phyloP scores from a whole-genome alignment of 2,113 vertebrate species.

The Leptodactylus fuscus region DNA sequence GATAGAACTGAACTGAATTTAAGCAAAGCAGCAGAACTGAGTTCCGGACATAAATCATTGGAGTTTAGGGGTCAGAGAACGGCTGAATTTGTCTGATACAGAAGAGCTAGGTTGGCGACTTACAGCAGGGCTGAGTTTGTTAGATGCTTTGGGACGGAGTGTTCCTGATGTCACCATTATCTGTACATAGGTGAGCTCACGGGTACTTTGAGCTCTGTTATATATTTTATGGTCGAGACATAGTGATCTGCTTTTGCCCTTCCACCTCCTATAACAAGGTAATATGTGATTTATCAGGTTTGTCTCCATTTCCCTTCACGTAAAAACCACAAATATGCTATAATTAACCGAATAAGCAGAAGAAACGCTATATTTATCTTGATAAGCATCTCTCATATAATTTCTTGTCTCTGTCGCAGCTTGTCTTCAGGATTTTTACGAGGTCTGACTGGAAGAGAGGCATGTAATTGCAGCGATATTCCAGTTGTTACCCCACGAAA shows the following conservation, averaged over 20 bases:
- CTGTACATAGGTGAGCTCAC: not conserved
- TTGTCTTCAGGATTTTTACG: constrained; percentile 33
- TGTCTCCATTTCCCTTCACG: not conserved
- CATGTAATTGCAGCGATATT: constrained; percentile 51
- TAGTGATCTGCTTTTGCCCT: constrained; percentile 5
- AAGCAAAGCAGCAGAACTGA: too few species aligned
- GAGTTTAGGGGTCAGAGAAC: too few species aligned
- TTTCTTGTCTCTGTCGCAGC: constrained; percentile 46
- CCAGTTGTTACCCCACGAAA: constrained; percentile 10
- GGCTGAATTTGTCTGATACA: too few species aligned
- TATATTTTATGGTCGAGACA: constrained; percentile 11
- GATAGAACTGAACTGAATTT: too few species aligned
- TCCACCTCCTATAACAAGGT: constrained; percentile 22
- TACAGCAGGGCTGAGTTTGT: not conserved
- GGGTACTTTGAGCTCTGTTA: constrained; percentile 37
- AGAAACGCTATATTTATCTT: not conserved
- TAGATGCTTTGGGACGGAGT: not conserved
- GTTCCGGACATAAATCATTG: too few species aligned
- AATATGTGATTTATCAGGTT: constrained; percentile 8
- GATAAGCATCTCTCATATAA: constrained; percentile 29
- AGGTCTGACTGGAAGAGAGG: constrained; percentile 10
- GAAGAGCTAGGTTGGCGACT: too few species aligned
- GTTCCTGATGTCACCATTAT: not conserved
- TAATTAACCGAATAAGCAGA: constrained; percentile 4
- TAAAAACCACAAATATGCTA: not conserved